Percentiles rank a stretch among this genome's conserved stretches.
Conservation (phyloP, 2,888 invertebrate genomes). For the Amphimallon solstitiale region DNA sequence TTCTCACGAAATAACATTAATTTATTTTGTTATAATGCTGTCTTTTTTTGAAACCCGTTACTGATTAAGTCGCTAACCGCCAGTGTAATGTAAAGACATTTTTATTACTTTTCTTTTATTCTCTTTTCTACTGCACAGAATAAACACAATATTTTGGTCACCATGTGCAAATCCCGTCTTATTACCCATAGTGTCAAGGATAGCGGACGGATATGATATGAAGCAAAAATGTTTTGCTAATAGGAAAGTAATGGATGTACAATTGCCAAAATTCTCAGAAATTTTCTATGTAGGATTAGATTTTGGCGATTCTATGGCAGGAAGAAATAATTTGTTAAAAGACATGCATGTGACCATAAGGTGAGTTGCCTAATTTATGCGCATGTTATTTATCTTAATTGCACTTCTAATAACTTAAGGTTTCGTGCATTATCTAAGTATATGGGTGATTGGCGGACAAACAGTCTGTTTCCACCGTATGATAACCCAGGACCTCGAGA, state of each 20-base stretch:
- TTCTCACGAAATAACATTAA: too few species aligned
- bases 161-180: constrained; percentile 25
- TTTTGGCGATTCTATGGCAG: constrained; percentile 67
- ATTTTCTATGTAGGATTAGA: constrained; percentile 67
- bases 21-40: too few species aligned
- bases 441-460: too few species aligned
- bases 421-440: constrained; percentile 65
- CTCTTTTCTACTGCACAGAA: constrained; percentile 20
- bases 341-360: constrained; percentile 68
- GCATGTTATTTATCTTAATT: too few species aligned
- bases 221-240: constrained; percentile 39
- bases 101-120: too few species aligned
- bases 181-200: constrained; percentile 23
- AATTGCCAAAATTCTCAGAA: constrained; percentile 43
- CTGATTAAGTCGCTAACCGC: too few species aligned
- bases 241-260: constrained; percentile 46
- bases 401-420: constrained; percentile 42
- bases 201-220: constrained; percentile 16
- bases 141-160: constrained; percentile 32
- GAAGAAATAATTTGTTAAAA: constrained; percentile 62
- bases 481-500: too few species aligned
- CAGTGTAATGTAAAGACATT: too few species aligned
- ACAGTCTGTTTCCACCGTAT: too few species aligned
- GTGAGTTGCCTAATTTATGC: constrained; percentile 42
- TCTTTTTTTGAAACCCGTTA: too few species aligned